Evolutionary conservation across 2,113 vertebrate species (phyloP), one percentile per base, ranked within the genome.

Genomic region (Neogobius melanostomus): DNA sequence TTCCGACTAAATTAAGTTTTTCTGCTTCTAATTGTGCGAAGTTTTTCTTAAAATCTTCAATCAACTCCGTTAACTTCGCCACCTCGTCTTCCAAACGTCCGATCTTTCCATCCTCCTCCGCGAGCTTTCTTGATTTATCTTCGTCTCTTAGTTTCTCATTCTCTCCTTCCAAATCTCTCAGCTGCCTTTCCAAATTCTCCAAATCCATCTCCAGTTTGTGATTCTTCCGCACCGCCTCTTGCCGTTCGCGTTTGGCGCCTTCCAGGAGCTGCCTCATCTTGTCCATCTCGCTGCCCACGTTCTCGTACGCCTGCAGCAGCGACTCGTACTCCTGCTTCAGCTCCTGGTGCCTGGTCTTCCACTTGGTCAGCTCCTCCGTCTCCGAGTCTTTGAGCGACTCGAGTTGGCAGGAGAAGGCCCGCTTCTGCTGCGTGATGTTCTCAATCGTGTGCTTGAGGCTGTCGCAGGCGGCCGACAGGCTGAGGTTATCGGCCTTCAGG

Each of bases 251-350:
- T 69, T 91, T 94, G 63, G 89, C 83, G 0, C 88, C 75, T 79
- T 95, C 95, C 75, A 95, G 74, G 45, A 92, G 83, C 79, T 94
- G 93, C 59, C 94, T 94, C 95, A 96, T 95, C 79, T 95, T 94
- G 71, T 93, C 94, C 91, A 95, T 94, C 87, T 96, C 94, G 60
- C 89, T 91, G 81, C 94, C 90, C 7, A 96, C 93, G 61, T 95
- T 96, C 81, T 96, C 94, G 36, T 97, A 95, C 0, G 94, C 93
- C 81, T 95, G 93, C 53, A 97, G 84, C 17, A 97, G 94, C 0
- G 94, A 95, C 61, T 96, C 95, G 5, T 95, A 95, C 53, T 97
- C 94, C 68, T 94, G 93, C 64, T 95, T 95, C 75, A 96, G 90
- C 80, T 96, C 95, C 0, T 87, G 87, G 49, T 96, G 95, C 74